A percentile compares a stretch with the other conserved stretches of the same genome.
Evolutionary conservation across 2,888 invertebrate species (phyloP).

Genomic region (Yponomeuta sedellus): DNA sequence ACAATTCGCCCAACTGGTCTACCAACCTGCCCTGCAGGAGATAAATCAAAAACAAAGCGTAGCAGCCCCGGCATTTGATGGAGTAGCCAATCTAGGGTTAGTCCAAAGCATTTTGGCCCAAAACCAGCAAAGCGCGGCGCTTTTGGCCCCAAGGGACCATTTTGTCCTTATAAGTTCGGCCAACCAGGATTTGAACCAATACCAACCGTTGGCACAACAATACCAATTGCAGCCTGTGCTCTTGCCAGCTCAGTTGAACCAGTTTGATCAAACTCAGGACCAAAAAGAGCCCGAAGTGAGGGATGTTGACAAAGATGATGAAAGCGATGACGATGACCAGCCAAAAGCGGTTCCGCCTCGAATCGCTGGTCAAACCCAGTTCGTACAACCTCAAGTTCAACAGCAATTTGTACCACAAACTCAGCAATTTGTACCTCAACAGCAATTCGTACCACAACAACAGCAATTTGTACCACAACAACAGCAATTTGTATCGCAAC

Average conservation of each 20-base stretch:
- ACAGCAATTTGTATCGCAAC: conserved; percentile 19
- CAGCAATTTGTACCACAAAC: conserved; percentile 26
- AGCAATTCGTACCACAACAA: conserved; percentile 21
- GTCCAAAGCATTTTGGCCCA: conserved; percentile 58
- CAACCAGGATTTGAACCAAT: neutral
- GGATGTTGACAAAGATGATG: conserved; percentile 18
- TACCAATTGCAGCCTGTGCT: conserved; percentile 39
- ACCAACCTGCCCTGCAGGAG: conserved; percentile 37
- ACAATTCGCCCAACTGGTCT: conserved; percentile 42
- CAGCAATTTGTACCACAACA: conserved; percentile 20
- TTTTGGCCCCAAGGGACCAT: conserved; percentile 26
- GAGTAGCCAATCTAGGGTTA: conserved; percentile 56
- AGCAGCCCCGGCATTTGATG: conserved; percentile 42
- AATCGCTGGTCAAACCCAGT: conserved; percentile 25
- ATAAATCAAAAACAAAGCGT: conserved; percentile 39
- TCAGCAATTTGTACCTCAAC: conserved; percentile 25
- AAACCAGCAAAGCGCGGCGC: conserved; percentile 29
- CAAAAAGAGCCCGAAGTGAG: conserved; percentile 19
- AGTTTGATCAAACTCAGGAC: conserved; percentile 28
- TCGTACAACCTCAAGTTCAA: conserved; percentile 25
- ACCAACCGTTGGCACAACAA: conserved; percentile 22
- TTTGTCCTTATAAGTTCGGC: conserved; percentile 28
- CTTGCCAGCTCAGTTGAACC: conserved; percentile 30
- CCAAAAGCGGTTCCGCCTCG: conserved; percentile 22
- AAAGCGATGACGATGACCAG: conserved; percentile 18